Base-by-base conservation (phyloP, 2,113 vertebrate genomes). In the human (Homo sapiens) region DNA sequence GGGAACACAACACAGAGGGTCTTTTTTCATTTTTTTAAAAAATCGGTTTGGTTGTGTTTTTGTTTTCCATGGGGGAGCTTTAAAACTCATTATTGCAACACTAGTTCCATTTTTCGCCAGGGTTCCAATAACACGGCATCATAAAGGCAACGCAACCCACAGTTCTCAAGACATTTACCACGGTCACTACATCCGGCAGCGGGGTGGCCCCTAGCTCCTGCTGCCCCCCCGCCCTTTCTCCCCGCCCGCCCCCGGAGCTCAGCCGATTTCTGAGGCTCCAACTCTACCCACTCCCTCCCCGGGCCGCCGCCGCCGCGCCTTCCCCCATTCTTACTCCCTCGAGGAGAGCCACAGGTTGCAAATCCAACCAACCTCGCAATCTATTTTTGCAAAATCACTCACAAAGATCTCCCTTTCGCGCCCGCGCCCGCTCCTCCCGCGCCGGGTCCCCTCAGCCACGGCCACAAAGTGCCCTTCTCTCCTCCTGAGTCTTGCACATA, bases 321-420 rank as follows among this genome's bases (percentile, higher is more conserved):
- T 95, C 76, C 90, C 92, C 78, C 75, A 16, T 75, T 70, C 84
- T 73, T 81, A 38, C 91, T 97, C 96, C 96, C 97, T 93, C 6
- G 55, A 93, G 97, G 86, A 94, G 96, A 98, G 97, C 98, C 96
- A 98, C 98, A 98, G 97, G 98, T 98, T 98, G 97, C 97, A 97
- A 97, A 94, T 96, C 96, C 96, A 97, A 96, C 96, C 97, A 97
- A 81, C 94, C 97, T 97, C 95, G 43, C 78, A 76, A 85, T 90
- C 90, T 72, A 27, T 96, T 96, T 95, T 94, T 94, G 88, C 94
- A 93, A 96, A 97, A 97, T 94, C 97, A 92, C 97, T 97, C 93
- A 90, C 94, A 95, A 90, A 93, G 92, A 38, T 94, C 92, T 89
- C 95, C 93, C 90, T 89, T 88, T 90, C 38, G 76, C 92, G 64